These are phyloP conservation scores for Tiphia femorata DNA, from an alignment of 2,888 invertebrate species.

Conservation along the genomic window DNA sequence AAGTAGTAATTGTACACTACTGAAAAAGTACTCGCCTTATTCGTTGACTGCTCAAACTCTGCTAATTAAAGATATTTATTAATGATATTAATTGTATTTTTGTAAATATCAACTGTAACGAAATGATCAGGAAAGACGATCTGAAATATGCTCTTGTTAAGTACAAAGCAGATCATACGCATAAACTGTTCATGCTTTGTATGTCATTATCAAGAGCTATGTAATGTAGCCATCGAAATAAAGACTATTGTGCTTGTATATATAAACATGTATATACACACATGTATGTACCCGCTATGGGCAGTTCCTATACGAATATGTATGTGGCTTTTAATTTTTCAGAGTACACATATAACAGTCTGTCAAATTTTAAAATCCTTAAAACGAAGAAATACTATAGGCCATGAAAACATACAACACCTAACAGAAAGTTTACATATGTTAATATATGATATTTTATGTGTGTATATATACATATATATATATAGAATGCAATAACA, in stretches of 20 bases:
- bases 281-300: neutral
- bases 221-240: slow-evolving; percentile 22
- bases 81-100: slow-evolving; percentile 55
- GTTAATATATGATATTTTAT: too few relatives aligned
- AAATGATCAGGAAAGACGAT: slow-evolving; percentile 19
- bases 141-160: slow-evolving; percentile 38
- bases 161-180: slow-evolving; percentile 45
- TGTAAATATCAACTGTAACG: slow-evolving; percentile 46
- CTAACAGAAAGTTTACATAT: too few relatives aligned
- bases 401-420: too few relatives aligned
- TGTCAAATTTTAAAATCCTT: too few relatives aligned
- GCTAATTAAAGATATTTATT: slow-evolving; percentile 51
- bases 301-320: slow-evolving; percentile 11
- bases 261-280: slow-evolving; percentile 1
- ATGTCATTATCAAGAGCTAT: neutral
- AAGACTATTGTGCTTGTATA: slow-evolving; percentile 9
- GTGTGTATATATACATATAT: too few relatives aligned
- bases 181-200: too few relatives aligned
- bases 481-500: too few relatives aligned
- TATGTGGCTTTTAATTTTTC: neutral
- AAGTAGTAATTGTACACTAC: slow-evolving; percentile 11
- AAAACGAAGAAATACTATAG: too few relatives aligned
- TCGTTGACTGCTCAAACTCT: slow-evolving; percentile 50
- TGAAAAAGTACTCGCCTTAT: slow-evolving; percentile 47
- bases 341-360: too few relatives aligned